Conservation (phyloP, 2,888 invertebrate genomes). For the Rotaria macrura region DNA sequence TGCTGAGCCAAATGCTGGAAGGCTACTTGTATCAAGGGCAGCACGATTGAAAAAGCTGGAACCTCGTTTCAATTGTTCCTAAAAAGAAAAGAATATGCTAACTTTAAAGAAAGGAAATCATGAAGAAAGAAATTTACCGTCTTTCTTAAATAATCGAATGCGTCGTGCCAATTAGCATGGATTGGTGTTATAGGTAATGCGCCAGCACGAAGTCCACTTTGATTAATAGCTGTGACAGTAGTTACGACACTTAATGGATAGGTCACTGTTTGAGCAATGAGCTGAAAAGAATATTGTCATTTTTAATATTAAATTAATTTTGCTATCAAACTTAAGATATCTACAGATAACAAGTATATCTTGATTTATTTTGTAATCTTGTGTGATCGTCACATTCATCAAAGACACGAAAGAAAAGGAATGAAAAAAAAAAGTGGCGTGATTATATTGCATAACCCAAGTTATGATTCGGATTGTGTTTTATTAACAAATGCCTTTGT, state of each 20-base stretch:
- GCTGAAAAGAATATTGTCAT: constrained; percentile 51
- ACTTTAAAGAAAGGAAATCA: background rate
- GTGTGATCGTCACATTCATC: too few relatives aligned
- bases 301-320: too few relatives aligned
- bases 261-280: constrained; percentile 69
- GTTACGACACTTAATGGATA: constrained; percentile 84
- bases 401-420: too few relatives aligned
- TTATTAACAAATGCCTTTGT: too few relatives aligned
- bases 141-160: constrained; percentile 21
- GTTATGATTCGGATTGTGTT: too few relatives aligned
- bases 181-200: constrained; percentile 71
- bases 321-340: too few relatives aligned
- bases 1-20: background rate
- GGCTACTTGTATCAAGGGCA: background rate
- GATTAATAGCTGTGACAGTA: constrained; percentile 76
- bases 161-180: constrained; percentile 62
- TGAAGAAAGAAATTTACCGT: background rate
- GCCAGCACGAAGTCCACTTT: constrained; percentile 69
- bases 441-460: too few relatives aligned
- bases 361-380: too few relatives aligned
- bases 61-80: constrained; percentile 21
- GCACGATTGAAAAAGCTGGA: background rate
- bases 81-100: background rate
- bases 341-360: too few relatives aligned
- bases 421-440: too few relatives aligned